Evolutionary conservation across 2,797 vertebrate species (phyloP), one percentile per base, ranked within the genome.

Genomic region (Dipus sagitta): DNA sequence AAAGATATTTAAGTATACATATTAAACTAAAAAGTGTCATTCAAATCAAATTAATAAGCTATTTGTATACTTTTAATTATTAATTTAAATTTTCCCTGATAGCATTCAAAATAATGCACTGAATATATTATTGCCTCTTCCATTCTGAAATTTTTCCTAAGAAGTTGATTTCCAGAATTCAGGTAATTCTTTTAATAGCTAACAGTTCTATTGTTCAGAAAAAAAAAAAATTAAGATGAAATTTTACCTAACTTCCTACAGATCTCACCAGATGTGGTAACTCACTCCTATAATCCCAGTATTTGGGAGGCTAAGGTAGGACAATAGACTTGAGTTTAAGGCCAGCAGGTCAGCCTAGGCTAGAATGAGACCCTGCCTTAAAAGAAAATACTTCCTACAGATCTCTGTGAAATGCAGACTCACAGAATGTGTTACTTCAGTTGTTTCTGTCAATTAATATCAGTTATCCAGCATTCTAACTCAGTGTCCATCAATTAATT

Each of bases 211-310:
- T 2, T 68, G 24, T 23, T 76, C 64, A 77, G 52, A 71, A 85
- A 83, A 78, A 38, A 91, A 86, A 86, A 52, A 26, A 60, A 58
- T 88, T 87, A 80, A 89, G 64, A 64, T 18, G 72, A 91, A 80
- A 68, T 4, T 54, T 76, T 3, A 38, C 5, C 26, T 26, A 62
- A 3, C 13, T 91, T 86, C 28, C 62, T 94, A 21, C 20, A 64
- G n/a, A 26, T 72, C 6, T 77, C 23, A 14, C 17, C 13, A 15
- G 54, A 17, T 58, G 52, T 54, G 38, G 52, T 54, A 14, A 54
- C 13, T 58, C 54, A 58, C 54, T 58, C 54, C 17, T 58, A 58
- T 58, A 58, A 58, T 58, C 54, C 54, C 54, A 58, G 17, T 58
- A 58, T 17, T 58, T 15, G 54, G 47, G 54, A 58, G 54, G 17